Conservation (phyloP, 2,113 vertebrate genomes). For the Mirza zaza region DNA sequence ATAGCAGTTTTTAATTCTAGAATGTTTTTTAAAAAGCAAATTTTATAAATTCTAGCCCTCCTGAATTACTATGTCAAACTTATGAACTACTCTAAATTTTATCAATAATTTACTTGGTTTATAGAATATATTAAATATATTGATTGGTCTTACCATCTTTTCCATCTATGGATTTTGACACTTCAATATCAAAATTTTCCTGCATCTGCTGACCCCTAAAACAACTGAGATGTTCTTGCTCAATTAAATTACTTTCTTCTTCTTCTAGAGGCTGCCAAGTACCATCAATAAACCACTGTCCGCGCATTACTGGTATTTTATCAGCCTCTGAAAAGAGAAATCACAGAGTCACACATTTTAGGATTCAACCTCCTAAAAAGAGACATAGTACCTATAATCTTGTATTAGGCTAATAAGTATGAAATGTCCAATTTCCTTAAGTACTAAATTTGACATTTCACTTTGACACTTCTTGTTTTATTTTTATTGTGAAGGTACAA, state of each 20-base stretch:
- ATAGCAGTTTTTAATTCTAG: conserved; percentile 45
- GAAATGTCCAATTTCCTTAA: too few species aligned
- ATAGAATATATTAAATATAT: conserved; percentile 18
- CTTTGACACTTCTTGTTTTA: too few species aligned
- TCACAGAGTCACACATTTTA: conserved; percentile 46
- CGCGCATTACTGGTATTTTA: conserved; percentile 96
- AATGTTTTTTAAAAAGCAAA: conserved; percentile 52
- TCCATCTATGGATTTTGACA: conserved; percentile 92
- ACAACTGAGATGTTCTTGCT: conserved; percentile 92
- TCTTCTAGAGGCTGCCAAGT: conserved; percentile 97
- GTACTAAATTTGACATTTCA: too few species aligned
- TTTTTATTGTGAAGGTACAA: too few species aligned
- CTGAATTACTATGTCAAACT: not conserved
- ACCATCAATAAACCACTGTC: conserved; percentile 98
- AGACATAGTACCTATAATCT: not conserved
- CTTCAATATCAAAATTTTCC: conserved; percentile 93
- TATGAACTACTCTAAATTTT: not conserved
- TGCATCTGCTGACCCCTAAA: conserved; percentile 95
- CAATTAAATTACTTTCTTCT: conserved; percentile 97
- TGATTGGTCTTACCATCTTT: conserved; percentile 93
- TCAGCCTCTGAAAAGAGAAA: conserved; percentile 89
- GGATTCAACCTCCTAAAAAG: not conserved
- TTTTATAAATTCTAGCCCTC: not conserved
- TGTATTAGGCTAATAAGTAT: not conserved
- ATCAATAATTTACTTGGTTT: not conserved